Evolutionary conservation across 2,888 invertebrate species (phyloP).

Genomic region (Mycalesis mineus): DNA sequence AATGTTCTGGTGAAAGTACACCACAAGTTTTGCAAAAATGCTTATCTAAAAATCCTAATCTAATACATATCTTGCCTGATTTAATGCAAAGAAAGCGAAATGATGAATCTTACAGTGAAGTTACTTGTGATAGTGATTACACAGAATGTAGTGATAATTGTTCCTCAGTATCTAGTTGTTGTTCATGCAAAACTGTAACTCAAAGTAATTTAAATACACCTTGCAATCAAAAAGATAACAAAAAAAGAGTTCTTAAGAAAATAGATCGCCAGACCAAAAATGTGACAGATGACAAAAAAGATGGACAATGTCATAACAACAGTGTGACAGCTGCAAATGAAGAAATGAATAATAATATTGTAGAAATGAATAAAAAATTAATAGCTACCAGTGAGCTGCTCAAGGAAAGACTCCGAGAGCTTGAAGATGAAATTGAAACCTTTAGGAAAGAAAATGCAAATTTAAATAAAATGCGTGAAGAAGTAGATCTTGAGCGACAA

Average conservation of each 20-base stretch:
- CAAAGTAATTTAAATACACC: constrained; percentile 27
- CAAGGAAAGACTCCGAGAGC: constrained; percentile 79
- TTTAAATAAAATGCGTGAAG: constrained; percentile 75
- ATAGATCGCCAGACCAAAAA: constrained; percentile 23
- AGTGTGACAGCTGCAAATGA: constrained; percentile 48
- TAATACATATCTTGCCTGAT: constrained; percentile 56
- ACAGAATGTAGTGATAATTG: constrained; percentile 57
- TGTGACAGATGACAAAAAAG: constrained; percentile 34
- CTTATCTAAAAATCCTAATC: constrained; percentile 52
- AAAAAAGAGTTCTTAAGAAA: constrained; percentile 30
- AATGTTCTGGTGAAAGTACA: constrained; percentile 65
- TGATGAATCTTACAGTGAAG: constrained; percentile 47
- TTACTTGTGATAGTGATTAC: constrained; percentile 51
- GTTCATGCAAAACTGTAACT: constrained; percentile 63
- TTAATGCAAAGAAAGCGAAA: constrained; percentile 38
- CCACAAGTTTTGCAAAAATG: constrained; percentile 65
- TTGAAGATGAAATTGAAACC: constrained; percentile 81
- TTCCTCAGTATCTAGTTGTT: constrained; percentile 57
- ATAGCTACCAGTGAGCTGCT: constrained; percentile 78
- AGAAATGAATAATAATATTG: constrained; percentile 56
- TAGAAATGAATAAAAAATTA: constrained; percentile 68
- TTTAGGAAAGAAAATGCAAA: constrained; percentile 73
- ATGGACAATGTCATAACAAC: constrained; percentile 47
- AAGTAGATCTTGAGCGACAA: constrained; percentile 80
- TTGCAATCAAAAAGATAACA: constrained; percentile 29